Conservation (phyloP, 2,888 invertebrate genomes). For the Sycophila texana region DNA sequence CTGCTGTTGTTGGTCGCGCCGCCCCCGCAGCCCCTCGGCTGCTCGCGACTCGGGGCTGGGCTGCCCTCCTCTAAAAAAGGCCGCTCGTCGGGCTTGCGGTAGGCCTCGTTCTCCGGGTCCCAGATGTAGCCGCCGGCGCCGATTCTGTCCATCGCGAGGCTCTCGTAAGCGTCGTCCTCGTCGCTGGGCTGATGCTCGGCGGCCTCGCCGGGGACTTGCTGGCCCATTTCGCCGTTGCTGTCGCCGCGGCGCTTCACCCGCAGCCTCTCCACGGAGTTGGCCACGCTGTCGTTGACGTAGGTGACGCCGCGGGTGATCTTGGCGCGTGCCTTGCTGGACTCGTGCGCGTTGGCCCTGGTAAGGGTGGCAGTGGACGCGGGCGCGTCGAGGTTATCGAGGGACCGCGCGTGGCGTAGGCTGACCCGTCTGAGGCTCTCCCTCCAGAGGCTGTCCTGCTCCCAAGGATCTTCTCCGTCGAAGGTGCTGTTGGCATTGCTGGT, state of each 20-base stretch:
- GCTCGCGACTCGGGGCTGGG: slow-evolving; percentile 71
- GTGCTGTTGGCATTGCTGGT: slow-evolving; percentile 9
- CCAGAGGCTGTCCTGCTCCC: slow-evolving; percentile 91
- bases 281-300: slow-evolving; percentile 86
- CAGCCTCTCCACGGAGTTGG: slow-evolving; percentile 75
- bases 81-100: slow-evolving; percentile 62
- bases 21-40: slow-evolving; percentile 59
- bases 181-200: slow-evolving; percentile 61
- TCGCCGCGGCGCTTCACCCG: slow-evolving; percentile 56
- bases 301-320: slow-evolving; percentile 84
- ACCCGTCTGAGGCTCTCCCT: slow-evolving; percentile 86
- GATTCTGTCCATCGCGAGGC: slow-evolving; percentile 76
- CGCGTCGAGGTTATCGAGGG: slow-evolving; percentile 87
- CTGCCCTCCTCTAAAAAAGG: slow-evolving; percentile 77
- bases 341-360: slow-evolving; percentile 17
- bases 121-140: slow-evolving; percentile 71
- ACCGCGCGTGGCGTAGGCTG: slow-evolving; percentile 88
- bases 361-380: slow-evolving; percentile 69
- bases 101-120: slow-evolving; percentile 73
- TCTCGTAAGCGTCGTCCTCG: slow-evolving; percentile 80
- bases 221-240: slow-evolving; percentile 54
- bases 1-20: slow-evolving; percentile 66
- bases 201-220: background rate
- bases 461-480: slow-evolving; percentile 79
- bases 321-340: slow-evolving; percentile 62